Conservation (phyloP, 2,113 vertebrate species). For the Tylochromis polylepis region DNA sequence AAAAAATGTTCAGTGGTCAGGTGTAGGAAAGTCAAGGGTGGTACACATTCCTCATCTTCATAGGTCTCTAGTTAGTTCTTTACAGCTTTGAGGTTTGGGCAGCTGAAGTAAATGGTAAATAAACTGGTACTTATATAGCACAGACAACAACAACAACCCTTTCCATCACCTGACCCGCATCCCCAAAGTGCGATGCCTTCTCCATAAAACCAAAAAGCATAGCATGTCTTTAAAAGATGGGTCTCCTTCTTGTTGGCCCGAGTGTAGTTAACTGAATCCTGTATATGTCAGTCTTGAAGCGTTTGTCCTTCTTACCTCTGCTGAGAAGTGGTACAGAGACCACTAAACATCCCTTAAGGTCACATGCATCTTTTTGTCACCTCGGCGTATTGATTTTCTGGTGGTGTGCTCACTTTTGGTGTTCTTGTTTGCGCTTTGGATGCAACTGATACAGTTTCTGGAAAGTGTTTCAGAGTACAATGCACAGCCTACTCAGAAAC, state of each 20-base stretch:
- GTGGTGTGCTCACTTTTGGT: neutral
- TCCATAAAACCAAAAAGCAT: neutral
- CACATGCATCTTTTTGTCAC: neutral
- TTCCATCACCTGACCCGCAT: neutral
- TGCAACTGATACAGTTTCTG: neutral
- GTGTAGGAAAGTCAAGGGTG: too few relatives aligned
- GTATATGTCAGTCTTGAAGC: neutral
- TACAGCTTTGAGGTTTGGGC: too few relatives aligned
- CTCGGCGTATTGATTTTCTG: neutral
- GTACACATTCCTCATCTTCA: too few relatives aligned
- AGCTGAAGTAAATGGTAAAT: too few relatives aligned
- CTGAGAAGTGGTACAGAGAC: neutral
- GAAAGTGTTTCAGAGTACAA: neutral
- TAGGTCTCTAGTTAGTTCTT: too few relatives aligned
- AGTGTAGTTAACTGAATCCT: neutral
- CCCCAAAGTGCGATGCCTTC: too few relatives aligned
- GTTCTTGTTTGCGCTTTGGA: neutral
- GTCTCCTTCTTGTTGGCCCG: neutral
- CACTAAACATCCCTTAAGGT: neutral
- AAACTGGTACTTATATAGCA: neutral
- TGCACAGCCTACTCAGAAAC: neutral
- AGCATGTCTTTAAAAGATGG: neutral
- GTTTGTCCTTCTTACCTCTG: accelerated
- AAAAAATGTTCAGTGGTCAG: neutral
- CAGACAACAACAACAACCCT: neutral